Conservation (phyloP, 1,140 invertebrate species). For the Prorops nasuta region DNA sequence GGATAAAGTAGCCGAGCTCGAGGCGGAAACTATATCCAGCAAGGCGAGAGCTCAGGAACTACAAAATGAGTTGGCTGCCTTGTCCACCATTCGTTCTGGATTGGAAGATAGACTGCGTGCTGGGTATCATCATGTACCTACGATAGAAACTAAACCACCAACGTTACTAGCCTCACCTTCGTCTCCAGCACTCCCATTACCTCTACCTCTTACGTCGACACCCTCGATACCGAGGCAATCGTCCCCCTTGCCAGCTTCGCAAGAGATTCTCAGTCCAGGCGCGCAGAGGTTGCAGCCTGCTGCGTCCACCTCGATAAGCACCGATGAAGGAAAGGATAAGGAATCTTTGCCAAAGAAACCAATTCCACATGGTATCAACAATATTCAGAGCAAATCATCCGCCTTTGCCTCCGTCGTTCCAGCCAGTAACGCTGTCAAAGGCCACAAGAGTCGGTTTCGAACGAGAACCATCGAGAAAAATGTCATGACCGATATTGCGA, state of each 20-base stretch:
- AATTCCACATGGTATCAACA: too few relatives aligned
- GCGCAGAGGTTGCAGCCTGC: constrained; percentile 39
- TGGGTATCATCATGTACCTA: constrained; percentile 42
- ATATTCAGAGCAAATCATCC: constrained; percentile 40
- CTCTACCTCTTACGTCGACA: too few relatives aligned
- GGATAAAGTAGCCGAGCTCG: constrained; percentile 69
- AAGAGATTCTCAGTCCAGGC: constrained; percentile 26
- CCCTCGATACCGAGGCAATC: too few relatives aligned
- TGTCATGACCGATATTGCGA: constrained; percentile 38
- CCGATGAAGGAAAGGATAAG: too few relatives aligned
- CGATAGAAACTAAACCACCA: too few relatives aligned
- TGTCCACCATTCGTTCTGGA: constrained; percentile 62
- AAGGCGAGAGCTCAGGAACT: constrained; percentile 64
- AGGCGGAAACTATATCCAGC: constrained; percentile 67
- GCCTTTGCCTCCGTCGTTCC: constrained; percentile 38
- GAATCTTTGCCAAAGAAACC: too few relatives aligned
- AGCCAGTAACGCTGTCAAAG: constrained; percentile 20
- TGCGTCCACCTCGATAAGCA: constrained; percentile 28
- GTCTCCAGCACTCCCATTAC: too few relatives aligned
- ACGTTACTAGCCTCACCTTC: too few relatives aligned
- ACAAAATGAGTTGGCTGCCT: constrained; percentile 60
- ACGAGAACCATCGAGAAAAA: constrained; percentile 55
- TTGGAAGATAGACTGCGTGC: constrained; percentile 64
- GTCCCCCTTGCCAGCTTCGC: too few relatives aligned
- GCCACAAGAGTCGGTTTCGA: constrained; percentile 47